These are phyloP conservation scores for Centropus bengalensis DNA, from an alignment of 2,113 vertebrate genomes.

Conservation along the genomic window DNA sequence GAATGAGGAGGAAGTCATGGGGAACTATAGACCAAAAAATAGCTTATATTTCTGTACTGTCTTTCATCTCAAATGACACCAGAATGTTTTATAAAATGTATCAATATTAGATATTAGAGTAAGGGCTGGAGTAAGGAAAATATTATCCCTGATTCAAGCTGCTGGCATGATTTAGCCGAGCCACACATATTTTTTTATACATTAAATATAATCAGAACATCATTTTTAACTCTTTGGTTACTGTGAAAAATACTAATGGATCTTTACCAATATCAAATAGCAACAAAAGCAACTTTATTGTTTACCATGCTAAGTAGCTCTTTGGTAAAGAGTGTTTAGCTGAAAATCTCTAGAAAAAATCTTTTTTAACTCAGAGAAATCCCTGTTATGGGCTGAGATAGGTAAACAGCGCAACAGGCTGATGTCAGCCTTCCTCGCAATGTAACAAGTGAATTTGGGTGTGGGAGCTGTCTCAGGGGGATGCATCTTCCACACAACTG, in stretches of 20 bases:
- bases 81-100: background rate
- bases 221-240: background rate
- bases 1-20: background rate
- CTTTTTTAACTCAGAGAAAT: background rate
- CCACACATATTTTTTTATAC: background rate
- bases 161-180: background rate
- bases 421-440: background rate
- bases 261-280: background rate
- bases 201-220: background rate
- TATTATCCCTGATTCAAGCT: background rate
- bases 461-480: background rate
- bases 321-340: background rate
- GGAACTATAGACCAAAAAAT: background rate
- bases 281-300: background rate
- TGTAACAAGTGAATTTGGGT: background rate
- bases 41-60: background rate
- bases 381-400: background rate
- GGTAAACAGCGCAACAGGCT: background rate
- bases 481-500: background rate
- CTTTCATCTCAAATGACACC: slow-evolving; percentile 18
- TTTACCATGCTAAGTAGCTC: background rate
- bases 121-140: slow-evolving; percentile 3
- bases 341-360: background rate
- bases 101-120: background rate
- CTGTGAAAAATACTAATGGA: background rate